phyloP scores from a whole-genome alignment of 2,797 vertebrate genomes.

The Percopsis omiscomaycus region DNA sequence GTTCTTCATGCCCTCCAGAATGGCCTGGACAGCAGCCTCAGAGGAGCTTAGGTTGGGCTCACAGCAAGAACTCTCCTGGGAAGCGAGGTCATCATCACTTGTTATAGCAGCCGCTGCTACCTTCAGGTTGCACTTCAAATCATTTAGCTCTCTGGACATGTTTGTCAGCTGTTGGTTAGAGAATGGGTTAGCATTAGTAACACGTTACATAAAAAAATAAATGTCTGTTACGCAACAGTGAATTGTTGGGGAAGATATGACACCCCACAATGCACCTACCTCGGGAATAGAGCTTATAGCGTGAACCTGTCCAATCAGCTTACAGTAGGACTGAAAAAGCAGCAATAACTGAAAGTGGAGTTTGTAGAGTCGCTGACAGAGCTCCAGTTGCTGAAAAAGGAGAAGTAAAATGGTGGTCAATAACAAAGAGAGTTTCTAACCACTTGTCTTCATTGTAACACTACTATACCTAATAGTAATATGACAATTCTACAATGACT shows the following conservation, averaged over 20 bases:
- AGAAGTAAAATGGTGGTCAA: slow-evolving; percentile 14
- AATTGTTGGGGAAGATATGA: neutral
- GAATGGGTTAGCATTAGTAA: slow-evolving; percentile 18
- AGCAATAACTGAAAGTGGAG: slow-evolving; percentile 98
- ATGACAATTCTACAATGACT: slow-evolving; percentile 3
- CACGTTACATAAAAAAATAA: neutral
- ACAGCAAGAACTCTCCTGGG: slow-evolving; percentile 55
- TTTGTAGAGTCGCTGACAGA: slow-evolving; percentile 97
- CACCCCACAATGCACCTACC: slow-evolving; percentile 75
- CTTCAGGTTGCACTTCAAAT: slow-evolving; percentile 87
- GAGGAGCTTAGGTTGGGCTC: slow-evolving; percentile 84
- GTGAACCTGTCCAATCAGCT: slow-evolving; percentile 94
- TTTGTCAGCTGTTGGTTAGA: slow-evolving; percentile 83
- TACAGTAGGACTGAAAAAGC: slow-evolving; percentile 99
- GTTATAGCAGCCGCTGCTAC: slow-evolving; percentile 81
- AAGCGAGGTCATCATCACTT: slow-evolving; percentile 70
- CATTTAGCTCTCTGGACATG: slow-evolving; percentile 92
- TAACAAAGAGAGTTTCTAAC: neutral
- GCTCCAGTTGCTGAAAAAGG: slow-evolving; percentile 89
- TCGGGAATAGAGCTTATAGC: slow-evolving; percentile 89
- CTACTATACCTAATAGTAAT: neutral
- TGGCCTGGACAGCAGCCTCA: slow-evolving; percentile 91
- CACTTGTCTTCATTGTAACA: neutral
- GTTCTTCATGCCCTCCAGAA: slow-evolving; percentile 90
- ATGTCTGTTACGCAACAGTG: neutral